Conservation (phyloP, 2,113 vertebrate genomes). For the Mustela lutreola region DNA sequence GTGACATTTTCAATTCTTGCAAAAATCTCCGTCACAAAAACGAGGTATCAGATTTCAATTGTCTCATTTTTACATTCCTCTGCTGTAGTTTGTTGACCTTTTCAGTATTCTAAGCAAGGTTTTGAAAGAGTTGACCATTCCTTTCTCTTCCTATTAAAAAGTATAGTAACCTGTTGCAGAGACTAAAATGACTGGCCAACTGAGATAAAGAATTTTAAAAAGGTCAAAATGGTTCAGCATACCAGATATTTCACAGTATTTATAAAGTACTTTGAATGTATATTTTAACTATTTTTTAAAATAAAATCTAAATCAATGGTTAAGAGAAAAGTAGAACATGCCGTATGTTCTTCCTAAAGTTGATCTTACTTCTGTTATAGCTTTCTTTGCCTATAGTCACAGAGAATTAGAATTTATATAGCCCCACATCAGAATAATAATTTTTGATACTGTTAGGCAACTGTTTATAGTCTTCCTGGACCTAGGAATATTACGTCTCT, state of each 20-base stretch:
- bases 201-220: constrained; percentile 85
- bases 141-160: constrained; percentile 83
- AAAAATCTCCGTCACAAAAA: constrained; percentile 79
- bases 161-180: constrained; percentile 79
- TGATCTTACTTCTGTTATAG: constrained; percentile 23
- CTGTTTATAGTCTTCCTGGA: constrained; percentile 65
- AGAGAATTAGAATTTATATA: constrained; percentile 58
- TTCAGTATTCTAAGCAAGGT: constrained; percentile 87
- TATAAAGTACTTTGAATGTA: constrained; percentile 68
- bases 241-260: constrained; percentile 65
- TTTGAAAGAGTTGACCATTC: constrained; percentile 84
- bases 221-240: constrained; percentile 83
- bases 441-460: constrained; percentile 46
- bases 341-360: constrained; percentile 58
- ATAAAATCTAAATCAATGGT: constrained; percentile 67
- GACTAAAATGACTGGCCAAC: constrained; percentile 74
- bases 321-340: constrained; percentile 68
- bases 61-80: constrained; percentile 81
- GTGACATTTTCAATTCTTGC: constrained; percentile 86
- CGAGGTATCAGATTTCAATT: constrained; percentile 74
- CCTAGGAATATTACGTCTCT: background rate
- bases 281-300: constrained; percentile 63
- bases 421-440: background rate
- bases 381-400: constrained; percentile 72
- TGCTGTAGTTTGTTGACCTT: constrained; percentile 86